Evolutionary conservation across 2,888 invertebrate genomes (phyloP), one percentile per base, ranked within the genome.

Genomic region (Thumatha senex): DNA sequence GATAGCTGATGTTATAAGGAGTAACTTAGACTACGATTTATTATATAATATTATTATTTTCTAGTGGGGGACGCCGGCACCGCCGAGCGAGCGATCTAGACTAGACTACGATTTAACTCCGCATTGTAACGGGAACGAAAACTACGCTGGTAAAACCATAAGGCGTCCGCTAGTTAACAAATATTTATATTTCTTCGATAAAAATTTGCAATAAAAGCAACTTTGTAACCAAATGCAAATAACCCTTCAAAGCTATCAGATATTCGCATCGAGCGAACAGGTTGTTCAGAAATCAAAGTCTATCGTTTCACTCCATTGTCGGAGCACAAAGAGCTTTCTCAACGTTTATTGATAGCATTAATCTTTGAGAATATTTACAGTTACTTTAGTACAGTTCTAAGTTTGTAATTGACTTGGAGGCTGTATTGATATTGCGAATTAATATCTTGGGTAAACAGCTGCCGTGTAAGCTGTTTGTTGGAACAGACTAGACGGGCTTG

Each of bases 361-460:
- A 66, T 62, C 59, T 40, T 1, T 40, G 8, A 12, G 18, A 35
- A 45, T 56, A 63, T 63, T 63, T 47, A 41, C 46, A 51, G 49
- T 46, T 67, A 51, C 48, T 67, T 67, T 50, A 62, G 52, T 55
- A 63, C 40, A 59, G 52, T 53, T 56, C 39, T 12, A 40, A 40
- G 39, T 36, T 46, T n/a, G 31, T 63, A 51, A 53, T 49, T 49
- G 48, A 41, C 51, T 58, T 46, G 45, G 41, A 46, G 35, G n/a
- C 15, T 46, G 35, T 49, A 41, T 51, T 58, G 46, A 46, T 55
- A 48, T 43, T 43, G 42, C 18, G 35, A 54, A 58, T 62, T 45
- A 52, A 52, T 49, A 43, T 48, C 12, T 30, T 13, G 7, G 52
- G 43, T 33, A 54, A 54, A 48, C 47, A 40, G 47, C 31, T 7